Base-by-base conservation (phyloP, 2,113 vertebrate genomes). In the Myxocyprinus asiaticus region DNA sequence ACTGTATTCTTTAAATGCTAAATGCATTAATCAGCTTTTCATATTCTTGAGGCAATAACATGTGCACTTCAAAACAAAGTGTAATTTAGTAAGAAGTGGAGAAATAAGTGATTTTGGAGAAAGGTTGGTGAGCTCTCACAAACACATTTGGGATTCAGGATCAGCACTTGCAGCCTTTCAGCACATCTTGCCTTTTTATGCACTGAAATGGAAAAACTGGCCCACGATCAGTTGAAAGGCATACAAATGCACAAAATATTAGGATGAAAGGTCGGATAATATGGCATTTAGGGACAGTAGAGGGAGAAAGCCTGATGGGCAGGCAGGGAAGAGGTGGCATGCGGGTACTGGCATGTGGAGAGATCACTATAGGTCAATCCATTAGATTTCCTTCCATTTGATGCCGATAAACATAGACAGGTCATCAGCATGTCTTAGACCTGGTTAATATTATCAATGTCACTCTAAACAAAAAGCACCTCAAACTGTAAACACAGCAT, bases 401-500 rank as follows among this genome's bases (percentile, higher is more conserved):
- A 5, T 56, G 5, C 6, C 14, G 5, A 56, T 4, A 81, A 14
- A 33, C 22, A 33, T 33, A 33, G 14, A 43, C 9, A 10, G 47
- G 11, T 77, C 43, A 11, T 22, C 11, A 3, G 22, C 6, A 42
- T 50, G 15, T 53, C 51, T 56, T 33, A 33, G 1, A 33, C 22
- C 22, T 33, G 22, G 22, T 33, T 7, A 59, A 14, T 3, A 7
- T 64, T 15, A 15, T 44, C 11, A 51, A 44, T 9, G 65, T 61
- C 22, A 3, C 22, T 33, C 22, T 33, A 33, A 33, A 33, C 22
- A 33, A 33, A 33, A 55, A 22, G 47, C 77, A 62, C 15, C 56
- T 68, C 55, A 80, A 65, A 77, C 61, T 47, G 14, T 17, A 78
- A 76, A 58, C 50, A 81, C 62, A 78, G 64, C 79, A 81, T 6